Evolutionary conservation across 2,888 invertebrate species (phyloP).

Genomic region (Anthrax anthrax): DNA sequence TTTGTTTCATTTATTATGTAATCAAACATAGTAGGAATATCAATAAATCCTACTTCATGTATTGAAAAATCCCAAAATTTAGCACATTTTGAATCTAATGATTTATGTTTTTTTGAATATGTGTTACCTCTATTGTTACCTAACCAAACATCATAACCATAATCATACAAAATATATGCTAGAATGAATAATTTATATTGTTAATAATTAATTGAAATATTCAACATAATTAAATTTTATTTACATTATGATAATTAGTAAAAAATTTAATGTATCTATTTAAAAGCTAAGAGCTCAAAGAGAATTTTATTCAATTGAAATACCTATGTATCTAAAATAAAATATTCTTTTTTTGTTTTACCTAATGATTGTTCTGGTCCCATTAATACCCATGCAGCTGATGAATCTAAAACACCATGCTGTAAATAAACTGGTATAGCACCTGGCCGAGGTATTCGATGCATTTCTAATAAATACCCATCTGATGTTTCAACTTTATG

Average conservation of each 20-base stretch:
- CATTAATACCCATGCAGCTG: conserved; percentile 53
- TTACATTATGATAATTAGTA: too few species aligned
- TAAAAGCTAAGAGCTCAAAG: too few species aligned
- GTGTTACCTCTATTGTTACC: conserved; percentile 51
- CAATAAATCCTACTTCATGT: conserved; percentile 57
- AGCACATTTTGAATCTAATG: conserved; percentile 32
- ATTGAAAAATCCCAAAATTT: conserved; percentile 51
- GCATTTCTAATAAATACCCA: conserved; percentile 55
- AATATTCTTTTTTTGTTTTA: too few species aligned
- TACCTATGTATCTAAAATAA: too few species aligned
- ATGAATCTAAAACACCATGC: conserved; percentile 53
- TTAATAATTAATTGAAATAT: neutral
- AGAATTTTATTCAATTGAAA: too few species aligned
- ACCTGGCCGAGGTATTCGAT: conserved; percentile 41
- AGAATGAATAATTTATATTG: neutral
- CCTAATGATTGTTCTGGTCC: conserved; percentile 38
- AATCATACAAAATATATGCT: conserved; percentile 36
- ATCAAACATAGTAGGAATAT: conserved; percentile 71
- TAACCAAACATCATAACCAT: conserved; percentile 45
- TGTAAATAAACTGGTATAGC: conserved; percentile 31
- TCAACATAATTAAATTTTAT: too few species aligned
- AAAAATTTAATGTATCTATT: too few species aligned
- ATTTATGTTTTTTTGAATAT: conserved; percentile 39
- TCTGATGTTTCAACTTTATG: conserved; percentile 49
- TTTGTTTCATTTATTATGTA: conserved; percentile 46